These are phyloP conservation scores for Eulimnadia texana DNA, from an alignment of 1,140 invertebrate genomes.

Conservation along the genomic window DNA sequence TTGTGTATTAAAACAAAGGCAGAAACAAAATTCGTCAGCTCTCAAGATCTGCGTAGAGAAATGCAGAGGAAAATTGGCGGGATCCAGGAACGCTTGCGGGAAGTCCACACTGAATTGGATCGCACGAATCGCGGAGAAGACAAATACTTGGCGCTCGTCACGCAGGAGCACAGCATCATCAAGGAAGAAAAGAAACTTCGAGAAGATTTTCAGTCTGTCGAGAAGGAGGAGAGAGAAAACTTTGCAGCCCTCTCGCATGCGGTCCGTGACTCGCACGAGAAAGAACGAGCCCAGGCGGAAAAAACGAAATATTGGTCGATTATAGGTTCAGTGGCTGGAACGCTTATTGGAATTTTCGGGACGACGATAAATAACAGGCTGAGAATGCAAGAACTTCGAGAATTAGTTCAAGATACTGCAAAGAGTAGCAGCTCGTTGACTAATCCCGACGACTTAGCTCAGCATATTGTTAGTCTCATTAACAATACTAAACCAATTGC, in stretches of 20 bases:
- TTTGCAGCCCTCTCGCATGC: slow-evolving; percentile 49
- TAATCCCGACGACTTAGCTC: slow-evolving; percentile 11
- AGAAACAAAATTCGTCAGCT: slow-evolving; percentile 39
- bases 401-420: slow-evolving; percentile 35
- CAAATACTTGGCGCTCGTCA: slow-evolving; percentile 42
- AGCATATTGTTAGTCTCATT: not conserved
- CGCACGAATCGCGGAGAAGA: slow-evolving; percentile 49
- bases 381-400: slow-evolving; percentile 46
- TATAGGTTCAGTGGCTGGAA: slow-evolving; percentile 51
- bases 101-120: slow-evolving; percentile 48
- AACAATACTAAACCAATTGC: not conserved
- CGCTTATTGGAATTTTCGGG: slow-evolving; percentile 47
- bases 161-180: slow-evolving; percentile 25
- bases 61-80: slow-evolving; percentile 36
- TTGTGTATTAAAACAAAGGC: slow-evolving; percentile 43
- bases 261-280: slow-evolving; percentile 53
- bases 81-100: slow-evolving; percentile 44
- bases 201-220: slow-evolving; percentile 27
- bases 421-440: not conserved
- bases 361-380: slow-evolving; percentile 47
- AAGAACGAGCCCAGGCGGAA: slow-evolving; percentile 53
- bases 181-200: slow-evolving; percentile 30
- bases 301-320: slow-evolving; percentile 64
- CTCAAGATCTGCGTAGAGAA: slow-evolving; percentile 43
- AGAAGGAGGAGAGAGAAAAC: slow-evolving; percentile 42